phyloP scores from a whole-genome alignment of 2,113 vertebrate genomes.

The Tragulus kanchil region DNA sequence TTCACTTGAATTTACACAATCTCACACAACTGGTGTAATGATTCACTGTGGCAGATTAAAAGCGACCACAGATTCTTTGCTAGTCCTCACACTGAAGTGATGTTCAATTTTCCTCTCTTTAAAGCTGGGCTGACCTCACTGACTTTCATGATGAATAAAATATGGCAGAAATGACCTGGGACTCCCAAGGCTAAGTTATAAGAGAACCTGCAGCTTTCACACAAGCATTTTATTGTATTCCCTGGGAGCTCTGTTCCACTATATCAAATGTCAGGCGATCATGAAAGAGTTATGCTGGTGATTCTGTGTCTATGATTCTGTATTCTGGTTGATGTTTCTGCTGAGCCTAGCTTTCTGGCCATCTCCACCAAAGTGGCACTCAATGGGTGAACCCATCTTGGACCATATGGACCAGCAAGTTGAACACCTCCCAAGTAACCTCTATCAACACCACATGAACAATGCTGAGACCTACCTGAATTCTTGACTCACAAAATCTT shows the following conservation, averaged over 20 bases:
- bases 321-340: background rate
- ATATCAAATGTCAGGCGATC: background rate
- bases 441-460: background rate
- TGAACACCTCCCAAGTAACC: conserved; percentile 24
- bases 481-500: conserved; percentile 22
- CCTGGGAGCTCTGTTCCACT: background rate
- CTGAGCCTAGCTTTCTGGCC: background rate
- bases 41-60: conserved; percentile 22
- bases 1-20: conserved; percentile 45
- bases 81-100: background rate
- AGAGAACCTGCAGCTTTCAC: background rate
- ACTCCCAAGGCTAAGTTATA: background rate
- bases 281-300: background rate
- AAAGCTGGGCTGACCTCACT: conserved; percentile 11
- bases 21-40: background rate
- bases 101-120: conserved; percentile 26
- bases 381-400: background rate
- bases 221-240: background rate
- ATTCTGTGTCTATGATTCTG: background rate
- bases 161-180: background rate
- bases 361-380: background rate
- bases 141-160: conserved; percentile 27
- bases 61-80: conserved; percentile 41
- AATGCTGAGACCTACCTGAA: conserved; percentile 17
- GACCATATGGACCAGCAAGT: background rate